phyloP scores from a whole-genome alignment of 2,113 vertebrate species.

The Nycticebus coucang region DNA sequence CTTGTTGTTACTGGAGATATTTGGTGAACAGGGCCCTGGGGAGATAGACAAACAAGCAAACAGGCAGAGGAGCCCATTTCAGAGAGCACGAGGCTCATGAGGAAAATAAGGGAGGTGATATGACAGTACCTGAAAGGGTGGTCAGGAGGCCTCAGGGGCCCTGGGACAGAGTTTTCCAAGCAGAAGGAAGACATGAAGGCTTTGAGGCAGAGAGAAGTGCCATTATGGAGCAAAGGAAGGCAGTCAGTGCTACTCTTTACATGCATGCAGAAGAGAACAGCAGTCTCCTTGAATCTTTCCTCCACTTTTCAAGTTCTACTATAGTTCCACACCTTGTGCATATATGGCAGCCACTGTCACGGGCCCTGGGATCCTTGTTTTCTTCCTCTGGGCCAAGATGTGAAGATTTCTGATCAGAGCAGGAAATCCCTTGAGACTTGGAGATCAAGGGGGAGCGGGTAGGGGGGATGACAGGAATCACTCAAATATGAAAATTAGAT shows the following conservation, averaged over 20 bases:
- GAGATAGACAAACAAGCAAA: background rate
- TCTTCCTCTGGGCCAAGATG: background rate
- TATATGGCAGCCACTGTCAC: background rate
- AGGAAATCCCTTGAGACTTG: background rate
- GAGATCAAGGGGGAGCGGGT: background rate
- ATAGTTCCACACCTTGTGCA: background rate
- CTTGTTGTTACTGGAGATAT: background rate
- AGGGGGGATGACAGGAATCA: background rate
- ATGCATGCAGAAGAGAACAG: fast-evolving
- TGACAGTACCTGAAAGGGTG: fast-evolving
- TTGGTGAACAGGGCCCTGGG: background rate
- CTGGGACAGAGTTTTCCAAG: background rate
- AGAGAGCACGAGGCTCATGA: background rate
- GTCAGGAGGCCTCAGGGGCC: background rate
- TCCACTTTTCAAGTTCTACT: background rate
- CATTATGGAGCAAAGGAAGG: background rate
- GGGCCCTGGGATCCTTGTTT: background rate
- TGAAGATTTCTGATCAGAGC: slow-evolving; percentile 1
- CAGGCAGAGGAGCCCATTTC: background rate
- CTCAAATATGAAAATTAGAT: background rate
- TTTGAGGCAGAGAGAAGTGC: background rate
- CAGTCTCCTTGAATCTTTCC: background rate
- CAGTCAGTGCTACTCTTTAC: fast-evolving
- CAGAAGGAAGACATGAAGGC: background rate
- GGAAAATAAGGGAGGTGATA: background rate